Percentiles rank a stretch among this genome's conserved stretches.
phyloP scores from a whole-genome alignment of 1,140 invertebrate species.

The Glossosoma conforme region DNA sequence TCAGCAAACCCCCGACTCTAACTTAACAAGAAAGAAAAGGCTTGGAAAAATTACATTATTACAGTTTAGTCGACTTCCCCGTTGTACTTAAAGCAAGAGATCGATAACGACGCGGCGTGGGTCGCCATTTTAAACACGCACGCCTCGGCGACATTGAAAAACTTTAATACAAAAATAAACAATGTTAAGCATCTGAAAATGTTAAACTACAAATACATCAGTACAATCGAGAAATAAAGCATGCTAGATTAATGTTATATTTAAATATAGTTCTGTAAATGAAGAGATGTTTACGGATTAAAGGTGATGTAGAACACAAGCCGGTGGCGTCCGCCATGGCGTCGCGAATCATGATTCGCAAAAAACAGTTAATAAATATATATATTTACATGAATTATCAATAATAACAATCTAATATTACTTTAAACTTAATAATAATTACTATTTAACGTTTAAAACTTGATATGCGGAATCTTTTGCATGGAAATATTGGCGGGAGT shows the following conservation, averaged over 20 bases:
- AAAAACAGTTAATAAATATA: too few species aligned
- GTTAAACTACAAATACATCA: slow-evolving; percentile 24
- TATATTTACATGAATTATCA: too few species aligned
- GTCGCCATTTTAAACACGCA: slow-evolving; percentile 39
- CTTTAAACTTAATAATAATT: too few species aligned
- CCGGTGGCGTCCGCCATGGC: slow-evolving; percentile 21
- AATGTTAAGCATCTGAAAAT: slow-evolving; percentile 25
- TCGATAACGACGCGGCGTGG: slow-evolving; percentile 29
- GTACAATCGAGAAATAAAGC: slow-evolving; percentile 8
- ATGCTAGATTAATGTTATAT: slow-evolving; percentile 16
- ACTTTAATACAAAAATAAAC: slow-evolving; percentile 9
- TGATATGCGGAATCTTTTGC: background rate
- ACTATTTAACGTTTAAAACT: background rate
- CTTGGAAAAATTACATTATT: slow-evolving; percentile 18
- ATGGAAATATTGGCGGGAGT: background rate
- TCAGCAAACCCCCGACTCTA: slow-evolving; percentile 19
- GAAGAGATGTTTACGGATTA: slow-evolving; percentile 23
- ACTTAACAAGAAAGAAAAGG: background rate
- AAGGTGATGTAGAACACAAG: slow-evolving; percentile 11
- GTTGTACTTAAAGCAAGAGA: slow-evolving; percentile 25
- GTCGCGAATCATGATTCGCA: too few species aligned
- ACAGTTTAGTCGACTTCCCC: slow-evolving; percentile 17
- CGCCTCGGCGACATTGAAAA: slow-evolving; percentile 24
- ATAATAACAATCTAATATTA: too few species aligned
- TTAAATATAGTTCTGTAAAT: slow-evolving; percentile 15